phyloP scores from a whole-genome alignment of 1,140 invertebrate genomes.

The Papilio polytes region DNA sequence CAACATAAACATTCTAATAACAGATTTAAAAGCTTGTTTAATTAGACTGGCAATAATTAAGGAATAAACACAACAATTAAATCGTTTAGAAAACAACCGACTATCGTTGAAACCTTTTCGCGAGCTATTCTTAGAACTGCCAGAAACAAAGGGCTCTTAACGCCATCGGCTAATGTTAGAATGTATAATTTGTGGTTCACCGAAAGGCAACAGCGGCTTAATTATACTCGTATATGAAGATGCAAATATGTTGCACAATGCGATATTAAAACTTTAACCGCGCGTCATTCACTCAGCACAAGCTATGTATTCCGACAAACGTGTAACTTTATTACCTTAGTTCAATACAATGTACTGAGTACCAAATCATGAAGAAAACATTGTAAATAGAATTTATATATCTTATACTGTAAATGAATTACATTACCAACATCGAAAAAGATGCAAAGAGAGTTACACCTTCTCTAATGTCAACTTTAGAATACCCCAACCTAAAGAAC shows the following conservation, averaged over 20 bases:
- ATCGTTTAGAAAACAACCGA: slow-evolving; percentile 36
- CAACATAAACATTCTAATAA: not conserved
- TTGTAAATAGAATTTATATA: not conserved
- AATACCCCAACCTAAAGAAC: too few relatives aligned
- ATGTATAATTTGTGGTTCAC: slow-evolving; percentile 48
- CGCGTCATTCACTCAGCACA: slow-evolving; percentile 8
- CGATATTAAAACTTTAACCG: slow-evolving; percentile 34
- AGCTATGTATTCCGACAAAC: not conserved
- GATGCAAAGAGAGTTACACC: too few relatives aligned
- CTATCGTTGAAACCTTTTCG: slow-evolving; percentile 18
- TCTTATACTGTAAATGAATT: too few relatives aligned
- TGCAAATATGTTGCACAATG: slow-evolving; percentile 44
- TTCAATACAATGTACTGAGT: not conserved
- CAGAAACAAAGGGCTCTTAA: slow-evolving; percentile 51
- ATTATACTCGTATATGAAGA: slow-evolving; percentile 53
- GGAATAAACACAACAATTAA: slow-evolving; percentile 36
- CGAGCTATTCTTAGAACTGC: slow-evolving; percentile 44
- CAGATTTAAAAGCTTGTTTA: slow-evolving; percentile 17
- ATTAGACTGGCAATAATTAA: slow-evolving; percentile 8
- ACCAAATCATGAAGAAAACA: not conserved
- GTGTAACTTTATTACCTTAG: not conserved
- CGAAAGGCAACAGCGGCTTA: slow-evolving; percentile 44
- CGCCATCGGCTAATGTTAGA: slow-evolving; percentile 35
- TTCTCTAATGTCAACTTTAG: too few relatives aligned
- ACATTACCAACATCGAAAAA: too few relatives aligned